Conservation (phyloP, 2,113 vertebrate species). For the Cryptotis parvus region DNA sequence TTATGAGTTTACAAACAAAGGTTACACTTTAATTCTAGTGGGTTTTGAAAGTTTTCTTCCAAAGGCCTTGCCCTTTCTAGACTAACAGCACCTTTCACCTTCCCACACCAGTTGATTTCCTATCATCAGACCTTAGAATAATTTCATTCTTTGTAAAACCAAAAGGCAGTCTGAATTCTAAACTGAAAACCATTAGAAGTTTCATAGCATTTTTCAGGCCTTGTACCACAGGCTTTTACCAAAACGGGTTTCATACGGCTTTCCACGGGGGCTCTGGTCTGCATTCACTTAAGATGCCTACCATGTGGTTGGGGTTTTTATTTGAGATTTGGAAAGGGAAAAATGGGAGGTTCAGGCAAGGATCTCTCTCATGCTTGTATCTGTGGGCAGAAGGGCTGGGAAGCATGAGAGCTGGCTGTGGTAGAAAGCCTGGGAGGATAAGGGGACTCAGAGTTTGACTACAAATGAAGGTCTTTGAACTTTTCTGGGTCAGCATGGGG, state of each 20-base stretch:
- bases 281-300: slow-evolving; percentile 48
- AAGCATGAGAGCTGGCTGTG: background rate
- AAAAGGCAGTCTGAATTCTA: background rate
- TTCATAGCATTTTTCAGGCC: background rate
- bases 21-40: slow-evolving; percentile 53
- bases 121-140: slow-evolving; percentile 16
- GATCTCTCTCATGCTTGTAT: background rate
- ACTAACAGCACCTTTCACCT: background rate
- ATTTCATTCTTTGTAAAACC: slow-evolving; percentile 57
- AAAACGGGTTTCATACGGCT: slow-evolving; percentile 29
- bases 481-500: background rate
- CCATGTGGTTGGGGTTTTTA: slow-evolving; percentile 49
- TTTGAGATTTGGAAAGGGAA: slow-evolving; percentile 46
- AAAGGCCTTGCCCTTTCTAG: slow-evolving; percentile 1
- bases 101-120: background rate
- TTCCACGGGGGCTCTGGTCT: background rate
- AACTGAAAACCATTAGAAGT: slow-evolving; percentile 45
- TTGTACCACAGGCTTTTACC: background rate
- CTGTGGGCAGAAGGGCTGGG: background rate
- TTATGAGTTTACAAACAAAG: slow-evolving; percentile 68
- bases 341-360: background rate
- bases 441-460: background rate
- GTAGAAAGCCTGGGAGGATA: background rate
- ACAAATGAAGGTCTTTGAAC: background rate
- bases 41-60: slow-evolving; percentile 12